Base-by-base conservation (phyloP, 2,113 vertebrate species). In the Leucosticte australis region DNA sequence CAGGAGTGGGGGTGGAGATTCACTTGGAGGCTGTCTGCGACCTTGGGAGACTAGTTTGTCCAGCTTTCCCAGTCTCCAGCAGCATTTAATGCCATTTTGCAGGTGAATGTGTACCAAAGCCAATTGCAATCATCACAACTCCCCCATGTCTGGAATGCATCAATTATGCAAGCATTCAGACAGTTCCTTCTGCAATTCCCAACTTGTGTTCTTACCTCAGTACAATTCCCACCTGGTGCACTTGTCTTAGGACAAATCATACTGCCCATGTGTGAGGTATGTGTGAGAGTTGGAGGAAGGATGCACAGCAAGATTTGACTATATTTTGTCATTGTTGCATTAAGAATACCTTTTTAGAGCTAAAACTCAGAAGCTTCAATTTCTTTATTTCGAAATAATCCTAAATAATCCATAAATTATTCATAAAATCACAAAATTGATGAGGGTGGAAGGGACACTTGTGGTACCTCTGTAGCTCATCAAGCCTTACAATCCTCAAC, bases 401-500 rank as follows among this genome's bases (percentile, higher is more conserved):
- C 17, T 67, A 49, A 41, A 60, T 37, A 37, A 37, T 2, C 7
- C 35, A 42, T 44, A 28, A 6, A 20, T 56, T 56, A 47, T 69
- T 60, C 6, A 26, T 37, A 42, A 68, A 80, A 69, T 3, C 23
- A 78, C 7, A 70, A 15, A 75, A 24, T 0, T 47, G 1, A 4
- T 69, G 23, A 47, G 11, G 12, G 18, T 35, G 4, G 30, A 64
- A 73, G 7, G 15, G 5, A 67, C 16, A 4, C 30, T 47, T 75
- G 6, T 19, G 18, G 20, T 2, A 44, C 8, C 7, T n/a, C 8
- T 53, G 7, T 20, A 60, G 6, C 4, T 91, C 30, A 42, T 23
- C 22, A 53, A 20, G 9, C 37, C 19, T n/a, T 57, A 18, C 1
- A 1, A 2, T 1, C 3, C 13, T 62, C 42, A 59, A 12, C 17